Conservation (phyloP, 2,888 invertebrate species). For the Seladonia tumulorum region DNA sequence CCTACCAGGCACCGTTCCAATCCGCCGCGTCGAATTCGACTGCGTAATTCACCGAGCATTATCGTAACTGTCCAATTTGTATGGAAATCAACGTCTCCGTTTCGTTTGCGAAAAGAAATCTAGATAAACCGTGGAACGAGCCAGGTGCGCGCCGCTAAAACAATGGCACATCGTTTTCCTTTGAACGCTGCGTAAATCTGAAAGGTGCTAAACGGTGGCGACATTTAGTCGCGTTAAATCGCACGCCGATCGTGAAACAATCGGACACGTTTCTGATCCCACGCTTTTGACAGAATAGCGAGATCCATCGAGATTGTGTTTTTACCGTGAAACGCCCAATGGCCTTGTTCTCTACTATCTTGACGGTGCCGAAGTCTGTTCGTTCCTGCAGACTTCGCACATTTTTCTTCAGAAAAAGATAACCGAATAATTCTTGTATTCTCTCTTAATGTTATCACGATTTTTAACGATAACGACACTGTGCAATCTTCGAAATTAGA, state of each 20-base stretch:
- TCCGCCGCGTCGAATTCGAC: slow-evolving; percentile 5
- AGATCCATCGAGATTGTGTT: not conserved
- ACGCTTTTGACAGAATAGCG: not conserved
- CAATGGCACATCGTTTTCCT: slow-evolving; percentile 41
- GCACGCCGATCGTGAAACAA: not conserved
- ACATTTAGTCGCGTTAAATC: slow-evolving; percentile 33
- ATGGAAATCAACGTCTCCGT: slow-evolving; percentile 25
- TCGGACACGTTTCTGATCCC: not conserved
- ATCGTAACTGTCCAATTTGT: slow-evolving; percentile 38
- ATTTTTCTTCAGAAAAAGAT: not conserved
- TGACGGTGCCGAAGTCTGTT: too few species aligned
- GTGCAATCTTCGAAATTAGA: not conserved
- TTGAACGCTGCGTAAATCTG: slow-evolving; percentile 37
- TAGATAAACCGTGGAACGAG: slow-evolving; percentile 31
- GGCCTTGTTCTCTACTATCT: not conserved
- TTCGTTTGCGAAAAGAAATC: slow-evolving; percentile 13
- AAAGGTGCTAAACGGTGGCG: slow-evolving; percentile 30
- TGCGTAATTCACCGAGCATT: slow-evolving; percentile 22
- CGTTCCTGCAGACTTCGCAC: not conserved
- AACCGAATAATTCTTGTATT: not conserved
- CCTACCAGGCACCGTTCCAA: slow-evolving; percentile 1
- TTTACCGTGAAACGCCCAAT: not conserved
- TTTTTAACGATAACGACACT: not conserved
- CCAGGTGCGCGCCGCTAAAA: slow-evolving; percentile 13
- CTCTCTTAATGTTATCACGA: not conserved